These are phyloP conservation scores for Nerophis ophidion DNA, from an alignment of 2,113 vertebrate genomes.

Conservation along the genomic window DNA sequence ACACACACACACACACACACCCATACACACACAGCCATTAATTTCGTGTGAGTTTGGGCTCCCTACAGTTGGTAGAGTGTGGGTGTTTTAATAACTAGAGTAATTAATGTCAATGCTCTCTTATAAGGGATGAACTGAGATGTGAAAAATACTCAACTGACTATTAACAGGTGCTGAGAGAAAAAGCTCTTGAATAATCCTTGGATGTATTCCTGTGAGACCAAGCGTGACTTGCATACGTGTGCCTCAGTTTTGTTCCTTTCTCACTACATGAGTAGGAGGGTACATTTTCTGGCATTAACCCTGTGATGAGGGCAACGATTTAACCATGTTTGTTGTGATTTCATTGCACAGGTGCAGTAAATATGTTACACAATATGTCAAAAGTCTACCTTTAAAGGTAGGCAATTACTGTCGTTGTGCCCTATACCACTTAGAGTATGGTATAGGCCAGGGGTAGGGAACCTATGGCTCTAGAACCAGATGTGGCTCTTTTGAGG, in stretches of 20 bases:
- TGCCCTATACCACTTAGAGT: too few species aligned
- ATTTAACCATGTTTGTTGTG: constrained; percentile 30
- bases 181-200: constrained; percentile 22
- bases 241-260: constrained; percentile 15
- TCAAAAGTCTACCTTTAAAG: too few species aligned
- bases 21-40: not conserved
- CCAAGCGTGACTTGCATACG: constrained; percentile 9
- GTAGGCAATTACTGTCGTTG: too few species aligned
- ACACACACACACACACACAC: too few species aligned
- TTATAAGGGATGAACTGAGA: not conserved
- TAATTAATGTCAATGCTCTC: not conserved
- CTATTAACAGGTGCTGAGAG: constrained; percentile 14
- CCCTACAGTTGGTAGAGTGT: not conserved
- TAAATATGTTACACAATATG: too few species aligned
- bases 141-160: constrained; percentile 4
- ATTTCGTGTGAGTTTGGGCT: not conserved
- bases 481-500: too few species aligned
- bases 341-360: not conserved
- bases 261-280: not conserved
- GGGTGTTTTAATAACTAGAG: not conserved
- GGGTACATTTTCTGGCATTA: constrained; percentile 14
- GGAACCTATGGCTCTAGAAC: too few species aligned
- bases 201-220: constrained; percentile 25
- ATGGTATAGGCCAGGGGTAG: too few species aligned
- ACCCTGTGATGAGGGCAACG: constrained; percentile 30